Conservation (phyloP, 2,888 invertebrate genomes). For the Mythimna impura region DNA sequence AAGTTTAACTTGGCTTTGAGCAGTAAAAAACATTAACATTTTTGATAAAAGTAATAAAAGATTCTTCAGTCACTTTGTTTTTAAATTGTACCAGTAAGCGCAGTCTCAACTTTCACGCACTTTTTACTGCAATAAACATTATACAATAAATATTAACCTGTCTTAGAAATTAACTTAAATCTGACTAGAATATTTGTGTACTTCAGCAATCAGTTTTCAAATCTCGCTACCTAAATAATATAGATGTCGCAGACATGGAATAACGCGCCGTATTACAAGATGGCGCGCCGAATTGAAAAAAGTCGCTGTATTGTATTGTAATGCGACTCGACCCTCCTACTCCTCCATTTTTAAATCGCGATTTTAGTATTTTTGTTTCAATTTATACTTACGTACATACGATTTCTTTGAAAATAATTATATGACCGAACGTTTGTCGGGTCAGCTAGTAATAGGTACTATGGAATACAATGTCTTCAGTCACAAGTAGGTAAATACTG, state of each 20-base stretch:
- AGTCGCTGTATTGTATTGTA: no score
- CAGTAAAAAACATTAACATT: not conserved
- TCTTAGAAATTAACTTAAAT: not conserved
- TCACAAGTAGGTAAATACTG: not conserved
- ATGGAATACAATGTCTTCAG: not conserved
- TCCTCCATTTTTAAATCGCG: no score
- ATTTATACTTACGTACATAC: no score
- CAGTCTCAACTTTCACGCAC: not conserved
- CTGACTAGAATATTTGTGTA: slow-evolving; percentile 1
- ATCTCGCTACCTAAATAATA: not conserved
- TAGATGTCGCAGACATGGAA: not conserved
- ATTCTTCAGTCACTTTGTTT: not conserved
- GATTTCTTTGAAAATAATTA: no score
- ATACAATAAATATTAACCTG: not conserved
- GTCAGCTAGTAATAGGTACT: not conserved
- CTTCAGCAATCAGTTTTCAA: not conserved
- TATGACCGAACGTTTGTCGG: no score
- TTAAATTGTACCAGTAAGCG: not conserved
- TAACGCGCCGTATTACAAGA: no score
- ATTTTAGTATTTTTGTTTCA: no score
- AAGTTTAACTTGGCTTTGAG: not conserved
- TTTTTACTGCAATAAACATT: no score
- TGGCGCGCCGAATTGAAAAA: no score
- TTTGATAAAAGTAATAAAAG: not conserved
- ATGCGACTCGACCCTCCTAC: no score